phyloP scores from a whole-genome alignment of 2,888 invertebrate species.

The Diaperis boleti region DNA sequence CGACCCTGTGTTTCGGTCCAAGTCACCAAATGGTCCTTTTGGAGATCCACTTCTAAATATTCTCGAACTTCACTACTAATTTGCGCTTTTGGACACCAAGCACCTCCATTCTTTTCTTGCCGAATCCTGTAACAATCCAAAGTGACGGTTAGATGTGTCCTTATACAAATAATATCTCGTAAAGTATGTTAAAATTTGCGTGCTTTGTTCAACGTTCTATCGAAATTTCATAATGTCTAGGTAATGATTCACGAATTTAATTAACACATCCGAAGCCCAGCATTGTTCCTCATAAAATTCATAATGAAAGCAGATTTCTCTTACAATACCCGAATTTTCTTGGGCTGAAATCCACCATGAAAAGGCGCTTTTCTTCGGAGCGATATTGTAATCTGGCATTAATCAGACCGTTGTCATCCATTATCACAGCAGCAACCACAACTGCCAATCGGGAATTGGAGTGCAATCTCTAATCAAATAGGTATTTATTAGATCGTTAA shows the following conservation, averaged over 20 bases:
- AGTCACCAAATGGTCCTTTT: constrained; percentile 81
- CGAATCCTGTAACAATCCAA: constrained; percentile 75
- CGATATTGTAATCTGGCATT: constrained; percentile 22
- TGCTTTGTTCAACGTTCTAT: constrained; percentile 7
- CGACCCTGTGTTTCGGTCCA: constrained; percentile 91
- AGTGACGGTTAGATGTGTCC: not conserved
- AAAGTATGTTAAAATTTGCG: constrained; percentile 7
- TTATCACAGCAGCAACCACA: constrained; percentile 32
- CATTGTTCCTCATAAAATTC: constrained; percentile 28
- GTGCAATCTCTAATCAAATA: constrained; percentile 50
- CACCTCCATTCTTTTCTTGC: constrained; percentile 88
- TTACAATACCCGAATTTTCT: not conserved
- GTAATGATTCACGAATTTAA: constrained; percentile 28
- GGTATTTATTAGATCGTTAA: constrained; percentile 50
- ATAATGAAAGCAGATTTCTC: constrained; percentile 11
- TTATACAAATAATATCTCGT: not conserved
- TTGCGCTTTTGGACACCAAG: constrained; percentile 91
- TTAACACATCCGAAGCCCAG: constrained; percentile 22
- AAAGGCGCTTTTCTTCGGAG: constrained; percentile 17
- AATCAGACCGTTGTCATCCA: constrained; percentile 29
- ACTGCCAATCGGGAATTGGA: constrained; percentile 43
- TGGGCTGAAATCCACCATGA: not conserved
- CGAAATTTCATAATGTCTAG: constrained; percentile 18
- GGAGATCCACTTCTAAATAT: constrained; percentile 85
- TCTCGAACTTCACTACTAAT: constrained; percentile 83